Base-by-base conservation (phyloP, 2,888 invertebrate genomes). In the Ectobius pallidus region DNA sequence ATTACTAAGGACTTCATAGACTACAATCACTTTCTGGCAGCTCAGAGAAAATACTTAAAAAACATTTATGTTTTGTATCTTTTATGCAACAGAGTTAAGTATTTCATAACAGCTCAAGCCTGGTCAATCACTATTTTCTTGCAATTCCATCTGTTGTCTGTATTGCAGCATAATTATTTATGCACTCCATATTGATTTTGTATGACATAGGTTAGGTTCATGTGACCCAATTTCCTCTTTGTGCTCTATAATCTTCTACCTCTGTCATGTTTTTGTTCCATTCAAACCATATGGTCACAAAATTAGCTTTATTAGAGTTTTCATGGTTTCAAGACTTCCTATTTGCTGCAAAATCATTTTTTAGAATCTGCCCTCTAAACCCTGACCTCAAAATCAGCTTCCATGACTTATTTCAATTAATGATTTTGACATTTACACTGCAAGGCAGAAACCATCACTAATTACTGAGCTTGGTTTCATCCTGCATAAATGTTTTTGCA, bases 401-500 rank as follows among this genome's bases (percentile, higher is more conserved):
- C n/a, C n/a, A n/a, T n/a, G n/a, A n/a, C n/a, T n/a, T n/a, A 34
- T 46, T n/a, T 46, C 46, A 46, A 46, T 46, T 46, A 4, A 46
- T 4, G n/a, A 46, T 4, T n/a, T 46, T 34, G 7, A 46, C 4
- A 18, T 30, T 55, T 61, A 61, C 18, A 34, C 7, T 30, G 34
- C 34, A 34, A 46, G 34, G 18, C 20, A 61, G 61, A 61, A 61
- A 61, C 61, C 61, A 61, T 32, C 61, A 25, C 44, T 67, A 67
- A 67, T 67, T 67, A 67, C 67, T 67, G 67, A 67, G 42, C 67
- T 67, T 67, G 67, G 67, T 46, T 67, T 44, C 67, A 67, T 67
- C 67, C 67, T 67, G 67, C 67, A 44, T 11, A 42, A 67, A 3
- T 11, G 32, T 7, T 11, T n/a, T 18, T 39, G 20, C 9, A 34